Conservation (phyloP, 2,113 vertebrate genomes). For the Azemiops feae region DNA sequence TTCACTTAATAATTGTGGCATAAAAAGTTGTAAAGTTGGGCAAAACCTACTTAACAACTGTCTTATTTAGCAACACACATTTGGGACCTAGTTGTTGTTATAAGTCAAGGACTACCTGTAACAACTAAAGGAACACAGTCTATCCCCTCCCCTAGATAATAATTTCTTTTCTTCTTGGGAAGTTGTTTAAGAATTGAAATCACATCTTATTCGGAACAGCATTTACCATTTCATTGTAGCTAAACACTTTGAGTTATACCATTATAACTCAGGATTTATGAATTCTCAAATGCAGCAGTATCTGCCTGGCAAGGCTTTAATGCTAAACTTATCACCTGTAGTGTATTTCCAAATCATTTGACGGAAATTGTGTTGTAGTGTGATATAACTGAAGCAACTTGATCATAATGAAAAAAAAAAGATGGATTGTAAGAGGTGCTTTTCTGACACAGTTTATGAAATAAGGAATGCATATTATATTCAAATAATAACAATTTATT, state of each 20-base stretch:
- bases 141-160: not conserved
- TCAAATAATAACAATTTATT: not conserved
- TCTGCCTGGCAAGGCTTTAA: not conserved
- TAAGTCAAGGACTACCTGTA: not conserved
- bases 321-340: not conserved
- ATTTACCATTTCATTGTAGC: constrained; percentile 16
- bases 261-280: not conserved
- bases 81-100: not conserved
- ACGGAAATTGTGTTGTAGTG: constrained; percentile 4
- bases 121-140: not conserved
- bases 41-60: not conserved
- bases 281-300: not conserved
- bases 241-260: not conserved
- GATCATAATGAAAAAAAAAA: not conserved
- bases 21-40: not conserved
- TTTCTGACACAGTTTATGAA: not conserved
- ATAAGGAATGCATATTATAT: not conserved
- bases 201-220: not conserved
- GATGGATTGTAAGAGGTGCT: not conserved
- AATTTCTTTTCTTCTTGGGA: constrained; percentile 2
- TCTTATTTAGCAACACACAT: not conserved
- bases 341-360: constrained; percentile 2
- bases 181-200: not conserved
- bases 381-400: not conserved
- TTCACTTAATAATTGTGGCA: not conserved